A percentile compares a stretch with the other conserved stretches of the same genome.
Evolutionary conservation across 2,797 vertebrate species (phyloP).

Genomic region (Linurgus olivaceus): DNA sequence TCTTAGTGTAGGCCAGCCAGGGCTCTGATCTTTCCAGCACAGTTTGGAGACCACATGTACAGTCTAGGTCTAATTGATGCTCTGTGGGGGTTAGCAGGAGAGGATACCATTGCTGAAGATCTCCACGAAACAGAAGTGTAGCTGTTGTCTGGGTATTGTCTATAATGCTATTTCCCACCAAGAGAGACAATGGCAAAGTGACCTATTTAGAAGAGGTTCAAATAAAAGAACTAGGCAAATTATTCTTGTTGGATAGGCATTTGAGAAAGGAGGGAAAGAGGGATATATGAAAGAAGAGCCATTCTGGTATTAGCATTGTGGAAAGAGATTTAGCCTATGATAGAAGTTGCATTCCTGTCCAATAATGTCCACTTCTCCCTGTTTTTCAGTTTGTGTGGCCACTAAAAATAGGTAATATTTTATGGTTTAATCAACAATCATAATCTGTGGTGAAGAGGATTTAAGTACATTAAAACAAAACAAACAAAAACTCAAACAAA

Average conservation of each 20-base stretch:
- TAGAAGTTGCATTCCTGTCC: accelerated
- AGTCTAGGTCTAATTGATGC: background rate
- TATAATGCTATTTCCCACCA: background rate
- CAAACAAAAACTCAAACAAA: background rate
- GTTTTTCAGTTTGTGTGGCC: background rate
- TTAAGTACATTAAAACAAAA: background rate
- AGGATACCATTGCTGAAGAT: background rate
- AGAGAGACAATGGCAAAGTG: background rate
- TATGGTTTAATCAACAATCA: background rate
- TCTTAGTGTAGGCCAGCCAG: background rate
- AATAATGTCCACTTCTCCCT: background rate
- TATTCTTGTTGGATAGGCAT: background rate
- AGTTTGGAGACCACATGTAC: background rate
- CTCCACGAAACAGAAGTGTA: background rate
- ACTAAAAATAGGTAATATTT: background rate
- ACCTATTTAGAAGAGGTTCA: background rate
- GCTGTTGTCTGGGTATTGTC: background rate
- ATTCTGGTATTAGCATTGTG: background rate
- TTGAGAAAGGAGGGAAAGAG: background rate
- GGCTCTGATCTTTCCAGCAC: background rate
- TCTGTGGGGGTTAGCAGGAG: background rate
- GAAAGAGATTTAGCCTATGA: background rate
- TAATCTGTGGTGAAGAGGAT: background rate
- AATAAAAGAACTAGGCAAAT: background rate
- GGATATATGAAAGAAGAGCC: background rate